Evolutionary conservation across 2,113 vertebrate species (phyloP).

Genomic region (Myotis brandtii): DNA sequence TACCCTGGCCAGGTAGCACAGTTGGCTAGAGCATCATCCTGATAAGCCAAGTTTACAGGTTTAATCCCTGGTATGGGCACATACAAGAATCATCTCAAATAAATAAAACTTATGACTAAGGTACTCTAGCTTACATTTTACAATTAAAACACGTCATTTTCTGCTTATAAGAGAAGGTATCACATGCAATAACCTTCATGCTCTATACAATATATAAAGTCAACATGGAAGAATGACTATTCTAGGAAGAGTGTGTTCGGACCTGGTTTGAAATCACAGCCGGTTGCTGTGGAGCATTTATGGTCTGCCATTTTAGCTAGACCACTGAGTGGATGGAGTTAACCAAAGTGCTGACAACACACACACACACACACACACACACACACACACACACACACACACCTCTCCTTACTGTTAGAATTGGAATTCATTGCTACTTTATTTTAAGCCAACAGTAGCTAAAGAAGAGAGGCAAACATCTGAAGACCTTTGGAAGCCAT

Average conservation of each 20-base stretch:
- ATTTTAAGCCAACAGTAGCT: constrained; percentile 54
- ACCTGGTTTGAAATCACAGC: constrained; percentile 41
- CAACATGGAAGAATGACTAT: not conserved
- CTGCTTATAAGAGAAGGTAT: not conserved
- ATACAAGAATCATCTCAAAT: not conserved
- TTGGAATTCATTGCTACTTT: not conserved
- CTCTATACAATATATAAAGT: not conserved
- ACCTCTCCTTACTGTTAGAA: not conserved
- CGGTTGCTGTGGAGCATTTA: not conserved
- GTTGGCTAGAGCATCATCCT: not conserved
- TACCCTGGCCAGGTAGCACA: not conserved
- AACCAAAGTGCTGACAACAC: not conserved
- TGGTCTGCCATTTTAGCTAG: not conserved
- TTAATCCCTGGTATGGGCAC: not conserved
- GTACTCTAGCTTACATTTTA: constrained; percentile 6
- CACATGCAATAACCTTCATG: not conserved
- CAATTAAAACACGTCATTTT: constrained; percentile 7
- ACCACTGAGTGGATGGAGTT: not conserved
- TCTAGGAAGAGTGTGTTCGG: not conserved
- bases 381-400: not conserved
- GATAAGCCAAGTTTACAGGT: not conserved
- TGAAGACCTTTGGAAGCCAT: constrained; percentile 57
- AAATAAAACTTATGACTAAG: not conserved
- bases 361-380: not conserved
- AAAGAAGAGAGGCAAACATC: constrained; percentile 41